Base-by-base conservation (phyloP, 2,113 vertebrate species). In the Tachysurus vachellii region DNA sequence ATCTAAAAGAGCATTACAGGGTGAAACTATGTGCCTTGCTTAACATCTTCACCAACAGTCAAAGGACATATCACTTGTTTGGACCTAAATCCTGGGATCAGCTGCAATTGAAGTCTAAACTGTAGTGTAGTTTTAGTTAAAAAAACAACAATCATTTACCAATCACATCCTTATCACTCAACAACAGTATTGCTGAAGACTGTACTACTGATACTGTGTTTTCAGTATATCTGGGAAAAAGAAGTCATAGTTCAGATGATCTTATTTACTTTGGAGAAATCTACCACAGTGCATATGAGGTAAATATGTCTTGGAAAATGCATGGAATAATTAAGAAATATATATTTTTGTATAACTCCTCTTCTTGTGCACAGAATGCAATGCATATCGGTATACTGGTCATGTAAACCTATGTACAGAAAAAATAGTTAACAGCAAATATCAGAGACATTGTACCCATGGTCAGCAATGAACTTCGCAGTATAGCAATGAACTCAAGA, bases 11-110 rank as follows among this genome's bases (percentile, higher is more conserved):
- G 96, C 95, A 86, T 93, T 94, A 89, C 83, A 92, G 86, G 91
- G 90, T 89, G 91, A 93, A 90, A 94, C 80, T 92, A 93, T 93
- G 94, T 96, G 95, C 95, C 94, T 95, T 92, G 93, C 91, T 88
- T 86, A 61, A 17, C 79, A 62, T 84, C 71, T 21, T 26, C 71
- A 61, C 44, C 54, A 28, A 80, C 80, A 79, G 57, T 82, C 61
- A 84, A 80, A 86, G 76, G 77, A 86, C 75, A 76, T 61, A 75
- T 16, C 61, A 70, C 62, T 85, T 54, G 7, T 87, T 57, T 59
- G 44, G 54, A 86, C 73, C 89, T 70, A 61, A 68, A 88, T 62
- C 66, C 31, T 86, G 83, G 89, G 84, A 90, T 83, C 86, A 89
- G 84, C 82, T 89, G 82, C 85, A 88, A 85, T 88, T 83, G 77